Base-by-base conservation (phyloP, 1,140 invertebrate species). In the Neodiprion lecontei region DNA sequence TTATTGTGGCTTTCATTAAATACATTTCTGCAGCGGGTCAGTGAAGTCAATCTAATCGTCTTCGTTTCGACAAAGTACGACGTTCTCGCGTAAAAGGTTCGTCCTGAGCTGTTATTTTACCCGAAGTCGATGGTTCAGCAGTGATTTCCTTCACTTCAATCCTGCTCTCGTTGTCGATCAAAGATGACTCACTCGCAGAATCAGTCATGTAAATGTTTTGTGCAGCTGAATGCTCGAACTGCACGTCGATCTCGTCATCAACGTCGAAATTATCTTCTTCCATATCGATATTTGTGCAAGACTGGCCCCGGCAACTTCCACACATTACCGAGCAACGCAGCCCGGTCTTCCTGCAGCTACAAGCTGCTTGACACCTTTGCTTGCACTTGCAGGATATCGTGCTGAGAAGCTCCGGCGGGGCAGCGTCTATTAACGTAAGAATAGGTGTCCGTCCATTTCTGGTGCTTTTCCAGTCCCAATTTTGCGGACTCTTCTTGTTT, bases 281-380 rank as follows among this genome's bases (percentile, higher is more conserved):
- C 4, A 14, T 61, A 12, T 12, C 11, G 11, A 17, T 17, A 61
- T 61, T 61, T 12, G 11, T 17, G n/a, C 53, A 61, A 9, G 53
- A 61, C n/a, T 61, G 53, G 11, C 53, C 53, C 11, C 14, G 10
- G 47, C 69, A 75, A 68, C 72, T 72, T 48, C 5, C 66, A 49
- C 76, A 77, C 10, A 77, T 69, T 23, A 75, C 70, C 5, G 76
- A 67, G 66, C 76, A 75, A 40, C 74, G 65, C 48, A 75, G 53
- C 14, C 53, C 73, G 17, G 76, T 21, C 47, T 77, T 77, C 47
- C 66, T 70, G 69, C 76, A 77, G 12, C 72, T 69, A 67, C 73
- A 77, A 28, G 73, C 74, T 66, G 9, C 12, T 69, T 14, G 21
- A 23, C 21, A 73, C 21, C 14, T 11, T 14, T 66, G n/a, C n/a